phyloP scores from a whole-genome alignment of 2,888 invertebrate genomes.

The Dryococelus australis region DNA sequence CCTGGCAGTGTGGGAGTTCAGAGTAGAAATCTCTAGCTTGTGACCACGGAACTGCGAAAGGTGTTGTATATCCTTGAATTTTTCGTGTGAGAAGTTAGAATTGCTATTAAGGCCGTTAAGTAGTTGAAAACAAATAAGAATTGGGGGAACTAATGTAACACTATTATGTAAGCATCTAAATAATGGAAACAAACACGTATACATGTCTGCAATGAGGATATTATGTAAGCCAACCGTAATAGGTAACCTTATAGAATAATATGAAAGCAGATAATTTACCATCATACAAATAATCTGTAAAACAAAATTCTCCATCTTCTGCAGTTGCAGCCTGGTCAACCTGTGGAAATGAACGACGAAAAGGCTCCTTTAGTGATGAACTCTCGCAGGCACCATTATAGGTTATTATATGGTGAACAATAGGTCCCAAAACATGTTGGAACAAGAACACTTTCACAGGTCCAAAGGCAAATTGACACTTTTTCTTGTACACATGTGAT shows the following conservation, averaged over 20 bases:
- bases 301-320: neutral
- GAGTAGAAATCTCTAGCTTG: neutral
- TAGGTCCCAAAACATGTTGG: neutral
- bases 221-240: neutral
- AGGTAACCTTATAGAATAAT: too few species aligned
- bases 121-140: too few species aligned
- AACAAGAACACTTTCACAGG: neutral
- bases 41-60: neutral
- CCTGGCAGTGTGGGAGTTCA: neutral
- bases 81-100: neutral
- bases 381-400: neutral
- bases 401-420: neutral
- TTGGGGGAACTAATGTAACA: neutral
- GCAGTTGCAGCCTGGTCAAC: neutral
- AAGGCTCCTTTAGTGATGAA: neutral
- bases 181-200: too few species aligned
- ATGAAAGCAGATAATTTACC: conserved; percentile 12
- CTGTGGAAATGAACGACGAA: conserved; percentile 5
- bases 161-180: neutral
- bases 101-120: neutral
- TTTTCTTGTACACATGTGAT: neutral
- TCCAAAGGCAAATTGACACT: neutral
- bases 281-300: neutral
- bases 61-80: neutral
- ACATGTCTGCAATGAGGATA: neutral